Base-by-base conservation (phyloP, 1,140 invertebrate genomes). In the Doryteuthis pealeii region DNA sequence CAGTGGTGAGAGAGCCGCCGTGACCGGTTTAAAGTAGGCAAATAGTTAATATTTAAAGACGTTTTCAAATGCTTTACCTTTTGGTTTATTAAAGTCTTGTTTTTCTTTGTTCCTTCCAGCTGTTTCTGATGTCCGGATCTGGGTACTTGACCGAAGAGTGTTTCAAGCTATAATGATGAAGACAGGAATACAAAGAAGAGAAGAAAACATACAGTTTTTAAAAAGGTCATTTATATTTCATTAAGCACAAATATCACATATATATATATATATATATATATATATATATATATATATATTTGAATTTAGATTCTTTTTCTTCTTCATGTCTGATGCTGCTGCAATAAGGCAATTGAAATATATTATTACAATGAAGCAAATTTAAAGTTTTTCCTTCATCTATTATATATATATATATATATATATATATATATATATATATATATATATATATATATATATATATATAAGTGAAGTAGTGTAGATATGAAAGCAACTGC, bases 151-250 rank as follows among this genome's bases (percentile, higher is more conserved):
- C 86, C 91, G 98, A 79, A 94, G 96, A 91, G 96, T 95, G 85
- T 99, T 99, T 92, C 98, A 99, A 89, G 97, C 96, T 32, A 99
- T 99, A 81, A 99, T 99, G 96, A 99, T 99, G 97, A 92, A 96
- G 74, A 97, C 97, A 72, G 97, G 97, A 66, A 91, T 99, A 74
- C 95, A 97, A 80, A 90, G 95, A 79, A 97, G 99, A 88, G 94
- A 96, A 32, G 96, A 99, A 88, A 97, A 99, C 87, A 97, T 95
- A 49, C 95, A 97, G 84, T 99, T 99, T 91, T 91, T 99, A 72
- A 98, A 96, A 90, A 99, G 95, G 96, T 97, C 89, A 83, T 40
- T 40, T 40, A 86, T n/a, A 26, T 18, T 26, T 65, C 71, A 74
- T n/a, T n/a, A n/a, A n/a, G n/a, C n/a, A n/a, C n/a, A n/a, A n/a